A percentile compares a stretch with the other conserved stretches of the same genome.
Evolutionary conservation across 2,888 invertebrate genomes (phyloP).

Genomic region (Prosapia bicincta): DNA sequence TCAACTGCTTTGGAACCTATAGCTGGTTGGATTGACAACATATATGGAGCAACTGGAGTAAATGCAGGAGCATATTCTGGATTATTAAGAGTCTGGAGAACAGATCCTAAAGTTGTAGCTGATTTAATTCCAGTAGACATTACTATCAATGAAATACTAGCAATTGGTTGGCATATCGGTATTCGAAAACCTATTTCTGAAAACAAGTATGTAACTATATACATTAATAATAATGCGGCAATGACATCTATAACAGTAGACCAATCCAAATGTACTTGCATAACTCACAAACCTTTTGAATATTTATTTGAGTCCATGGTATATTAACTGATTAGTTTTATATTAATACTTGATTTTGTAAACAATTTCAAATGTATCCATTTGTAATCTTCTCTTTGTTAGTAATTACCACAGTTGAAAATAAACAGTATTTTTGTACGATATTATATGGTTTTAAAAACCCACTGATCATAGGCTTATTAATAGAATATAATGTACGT

Average conservation of each 20-base stretch:
- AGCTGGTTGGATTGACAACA: constrained; percentile 65
- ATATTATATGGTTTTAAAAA: too few species aligned
- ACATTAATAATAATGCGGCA: neutral
- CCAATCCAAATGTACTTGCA: neutral
- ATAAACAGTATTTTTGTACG: too few species aligned
- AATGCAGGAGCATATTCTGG: constrained; percentile 55
- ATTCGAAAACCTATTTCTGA: constrained; percentile 14
- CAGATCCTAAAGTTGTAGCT: constrained; percentile 51
- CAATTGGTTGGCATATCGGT: constrained; percentile 53
- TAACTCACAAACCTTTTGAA: too few species aligned
- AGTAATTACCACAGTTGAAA: too few species aligned
- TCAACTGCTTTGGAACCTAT: constrained; percentile 45
- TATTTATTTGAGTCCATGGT: too few species aligned
- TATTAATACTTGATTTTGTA: too few species aligned
- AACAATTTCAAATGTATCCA: too few species aligned
- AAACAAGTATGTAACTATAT: neutral
- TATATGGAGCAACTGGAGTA: constrained; percentile 63
- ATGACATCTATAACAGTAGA: neutral
- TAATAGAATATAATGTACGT: too few species aligned
- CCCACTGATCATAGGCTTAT: too few species aligned
- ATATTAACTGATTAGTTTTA: too few species aligned
- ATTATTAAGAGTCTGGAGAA: constrained; percentile 57
- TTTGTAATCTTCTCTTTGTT: too few species aligned
- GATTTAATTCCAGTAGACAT: constrained; percentile 69
- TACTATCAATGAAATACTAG: constrained; percentile 58